Conservation (phyloP, 1,140 invertebrate genomes). For the Propsilocerus akamusi region DNA sequence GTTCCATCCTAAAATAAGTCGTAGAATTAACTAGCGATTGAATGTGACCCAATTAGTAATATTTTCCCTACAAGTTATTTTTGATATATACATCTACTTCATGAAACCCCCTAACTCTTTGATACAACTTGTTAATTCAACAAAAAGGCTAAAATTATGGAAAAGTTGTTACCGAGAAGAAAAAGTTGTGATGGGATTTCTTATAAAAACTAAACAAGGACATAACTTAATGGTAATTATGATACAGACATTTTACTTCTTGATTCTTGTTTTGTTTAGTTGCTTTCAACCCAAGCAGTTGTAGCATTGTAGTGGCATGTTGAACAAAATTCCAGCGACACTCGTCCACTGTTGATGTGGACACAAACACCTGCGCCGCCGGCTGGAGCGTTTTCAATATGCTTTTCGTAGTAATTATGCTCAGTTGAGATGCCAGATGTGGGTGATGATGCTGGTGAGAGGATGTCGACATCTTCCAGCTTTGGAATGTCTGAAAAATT, state of each 20-base stretch:
- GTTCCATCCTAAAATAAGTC: not conserved
- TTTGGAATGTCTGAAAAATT: conserved; percentile 6
- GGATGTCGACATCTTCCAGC: conserved; percentile 9
- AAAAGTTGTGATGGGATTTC: not conserved
- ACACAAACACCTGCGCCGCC: conserved; percentile 26
- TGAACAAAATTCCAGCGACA: conserved; percentile 32
- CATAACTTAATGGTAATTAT: not conserved
- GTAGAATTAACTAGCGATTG: not conserved
- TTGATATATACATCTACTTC: not conserved
- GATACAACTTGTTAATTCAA: too few relatives aligned
- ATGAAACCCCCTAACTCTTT: too few relatives aligned
- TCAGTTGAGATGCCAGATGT: conserved; percentile 7
- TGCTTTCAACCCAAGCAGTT: conserved; percentile 11
- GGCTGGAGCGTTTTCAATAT: conserved; percentile 8
- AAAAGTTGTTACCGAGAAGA: too few relatives aligned
- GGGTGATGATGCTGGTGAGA: conserved; percentile 2
- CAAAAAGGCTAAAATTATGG: too few relatives aligned
- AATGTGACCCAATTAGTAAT: not conserved
- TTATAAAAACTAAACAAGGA: not conserved
- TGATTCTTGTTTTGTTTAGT: not conserved
- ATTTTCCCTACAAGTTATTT: not conserved
- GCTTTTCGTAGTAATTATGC: conserved; percentile 11
- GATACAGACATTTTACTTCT: not conserved
- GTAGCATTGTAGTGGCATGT: conserved; percentile 23
- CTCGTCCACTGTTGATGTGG: conserved; percentile 28